Base-by-base conservation (phyloP, 2,797 vertebrate genomes). In the Sebastiscus albofasciatus region DNA sequence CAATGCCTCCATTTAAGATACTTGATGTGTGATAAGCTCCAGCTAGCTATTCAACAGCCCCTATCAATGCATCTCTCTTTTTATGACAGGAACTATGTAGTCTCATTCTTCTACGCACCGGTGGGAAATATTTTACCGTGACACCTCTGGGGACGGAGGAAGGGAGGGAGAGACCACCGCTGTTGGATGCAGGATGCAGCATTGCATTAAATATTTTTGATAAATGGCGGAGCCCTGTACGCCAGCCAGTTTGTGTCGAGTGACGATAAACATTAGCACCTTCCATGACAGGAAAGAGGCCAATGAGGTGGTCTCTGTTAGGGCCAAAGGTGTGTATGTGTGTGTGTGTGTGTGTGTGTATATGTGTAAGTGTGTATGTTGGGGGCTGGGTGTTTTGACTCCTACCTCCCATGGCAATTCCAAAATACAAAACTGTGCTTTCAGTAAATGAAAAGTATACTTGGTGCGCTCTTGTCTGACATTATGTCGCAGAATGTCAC, bases 41-140 rank as follows among this genome's bases (percentile, higher is more conserved):
- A 16, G 49, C 71, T 76, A 79, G 72, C 76, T 82, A 70, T 72
- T 83, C 39, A 56, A 29, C 78, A 8, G 22, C 59, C 27, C 52
- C 27, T 72, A 82, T 81, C 58, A 36, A 79, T 33, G 62, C 70
- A 67, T 89, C 64, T 80, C 6, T 61, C 6, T 61, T 59, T 73
- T 81, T 67, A 75, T 54, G 55, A 78, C 82, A 81, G 82, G 72
- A 79, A 72, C 70, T 78, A 85, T 90, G 85, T 70, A 85, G 88
- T 86, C 77, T 86, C 67, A 73, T 34, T 75, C 69, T 22, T 77
- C 24, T 14, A 39, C 56, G 67, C 79, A 68, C 71, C 12, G 16
- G 34, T 82, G 76, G 70, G 71, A 83, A 89, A 68, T 55, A 69
- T 75, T 62, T 82, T 34, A 67, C 58, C 7, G 4, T 76, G 68